phyloP scores from a whole-genome alignment of 2,797 vertebrate genomes.

The Bovichtus variegatus region DNA sequence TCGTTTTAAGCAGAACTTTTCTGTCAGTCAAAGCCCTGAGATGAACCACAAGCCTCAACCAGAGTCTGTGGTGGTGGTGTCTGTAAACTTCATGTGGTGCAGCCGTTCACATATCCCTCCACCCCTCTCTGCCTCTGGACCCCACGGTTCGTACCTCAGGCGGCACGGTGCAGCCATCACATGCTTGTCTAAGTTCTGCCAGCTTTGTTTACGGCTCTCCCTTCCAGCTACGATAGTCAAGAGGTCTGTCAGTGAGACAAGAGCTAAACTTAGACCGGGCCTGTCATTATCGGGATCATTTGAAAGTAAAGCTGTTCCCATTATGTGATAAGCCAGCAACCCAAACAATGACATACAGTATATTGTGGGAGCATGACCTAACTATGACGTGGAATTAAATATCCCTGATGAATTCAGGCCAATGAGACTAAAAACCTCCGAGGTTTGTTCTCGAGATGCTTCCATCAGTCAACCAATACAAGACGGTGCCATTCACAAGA shows the following conservation, averaged over 20 bases:
- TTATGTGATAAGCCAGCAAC: constrained; percentile 57
- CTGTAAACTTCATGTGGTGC: constrained; percentile 45
- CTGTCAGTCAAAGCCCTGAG: constrained; percentile 53
- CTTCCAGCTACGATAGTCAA: constrained; percentile 48
- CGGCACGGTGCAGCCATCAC: constrained; percentile 41
- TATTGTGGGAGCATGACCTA: constrained; percentile 1
- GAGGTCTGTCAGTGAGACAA: constrained; percentile 56
- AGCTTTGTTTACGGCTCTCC: constrained; percentile 74
- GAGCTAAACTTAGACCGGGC: constrained; percentile 70
- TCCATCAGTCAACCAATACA: not conserved
- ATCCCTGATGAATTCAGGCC: not conserved
- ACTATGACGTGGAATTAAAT: not conserved
- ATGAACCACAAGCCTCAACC: constrained; percentile 56
- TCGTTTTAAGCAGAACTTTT: constrained; percentile 23
- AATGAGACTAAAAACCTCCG: not conserved
- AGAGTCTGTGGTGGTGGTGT: constrained; percentile 48
- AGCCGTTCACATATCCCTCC: constrained; percentile 5
- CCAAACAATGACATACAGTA: constrained; percentile 44
- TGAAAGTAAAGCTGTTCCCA: constrained; percentile 57
- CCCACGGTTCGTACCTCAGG: constrained; percentile 46
- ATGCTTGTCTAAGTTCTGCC: constrained; percentile 71
- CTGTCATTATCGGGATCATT: constrained; percentile 80
- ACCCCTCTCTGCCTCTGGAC: constrained; percentile 19
- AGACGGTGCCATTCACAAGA: not conserved
- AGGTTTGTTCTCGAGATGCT: not conserved